Percentiles rank a stretch among this genome's conserved stretches.
These are phyloP conservation scores for Caenorhabditis sp. DNA, from an alignment of 2,888 invertebrate species.

Conservation along the genomic window DNA sequence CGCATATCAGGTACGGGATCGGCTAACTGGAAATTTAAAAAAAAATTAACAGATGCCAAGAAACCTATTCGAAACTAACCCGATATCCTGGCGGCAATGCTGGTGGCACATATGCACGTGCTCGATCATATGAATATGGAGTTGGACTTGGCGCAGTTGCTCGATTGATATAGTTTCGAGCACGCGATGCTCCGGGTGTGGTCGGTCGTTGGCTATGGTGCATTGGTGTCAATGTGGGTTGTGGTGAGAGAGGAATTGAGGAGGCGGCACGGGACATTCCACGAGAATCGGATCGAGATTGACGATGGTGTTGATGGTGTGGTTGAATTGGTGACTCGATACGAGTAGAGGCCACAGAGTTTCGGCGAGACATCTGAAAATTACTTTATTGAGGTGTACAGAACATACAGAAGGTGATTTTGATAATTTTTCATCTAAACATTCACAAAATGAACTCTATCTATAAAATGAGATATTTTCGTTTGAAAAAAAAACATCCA, in stretches of 20 bases:
- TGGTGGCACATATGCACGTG: slow-evolving; percentile 66
- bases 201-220: slow-evolving; percentile 38
- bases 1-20: slow-evolving; percentile 49
- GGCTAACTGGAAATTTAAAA: slow-evolving; percentile 48
- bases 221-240: slow-evolving; percentile 29
- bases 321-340: slow-evolving; percentile 38
- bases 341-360: slow-evolving; percentile 51
- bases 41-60: no score
- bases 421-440: no score
- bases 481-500: no score
- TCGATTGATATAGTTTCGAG: slow-evolving; percentile 47
- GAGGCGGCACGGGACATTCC: slow-evolving; percentile 45
- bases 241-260: slow-evolving; percentile 41
- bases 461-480: no score
- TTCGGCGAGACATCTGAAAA: slow-evolving; percentile 54
- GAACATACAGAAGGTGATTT: no score
- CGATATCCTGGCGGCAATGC: slow-evolving; percentile 66
- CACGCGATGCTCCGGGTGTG: slow-evolving; percentile 48
- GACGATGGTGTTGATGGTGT: slow-evolving; percentile 18
- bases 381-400: no score
- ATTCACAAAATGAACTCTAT: no score
- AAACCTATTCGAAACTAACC: slow-evolving; percentile 34
- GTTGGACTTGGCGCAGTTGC: slow-evolving; percentile 63
- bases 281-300: slow-evolving; percentile 41
- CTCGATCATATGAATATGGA: slow-evolving; percentile 65